Percentiles rank a stretch among this genome's conserved stretches.
Conservation (phyloP, 1,140 invertebrate genomes). For the Temnothorax curvispinosus region DNA sequence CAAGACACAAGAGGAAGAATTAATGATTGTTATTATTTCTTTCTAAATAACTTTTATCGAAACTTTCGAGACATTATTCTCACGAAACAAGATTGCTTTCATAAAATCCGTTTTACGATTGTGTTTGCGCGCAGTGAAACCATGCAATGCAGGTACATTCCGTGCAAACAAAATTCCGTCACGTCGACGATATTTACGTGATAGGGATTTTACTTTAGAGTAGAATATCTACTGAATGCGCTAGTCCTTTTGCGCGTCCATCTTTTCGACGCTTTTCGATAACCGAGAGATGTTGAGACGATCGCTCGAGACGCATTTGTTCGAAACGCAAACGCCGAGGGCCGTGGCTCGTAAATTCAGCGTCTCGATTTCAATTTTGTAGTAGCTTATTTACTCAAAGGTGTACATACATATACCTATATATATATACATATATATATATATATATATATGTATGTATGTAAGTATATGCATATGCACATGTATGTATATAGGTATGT, state of each 20-base stretch:
- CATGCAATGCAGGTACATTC: not conserved
- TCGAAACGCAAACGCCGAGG: constrained; percentile 34
- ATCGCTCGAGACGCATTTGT: constrained; percentile 2
- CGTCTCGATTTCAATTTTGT: constrained; percentile 67
- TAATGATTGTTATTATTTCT: not conserved
- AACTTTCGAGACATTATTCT: not conserved
- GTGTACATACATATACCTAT: not conserved
- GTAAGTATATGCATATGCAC: not conserved
- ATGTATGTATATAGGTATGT: not conserved
- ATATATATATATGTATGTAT: not conserved
- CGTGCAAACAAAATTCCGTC: constrained; percentile 39
- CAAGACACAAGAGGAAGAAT: not conserved
- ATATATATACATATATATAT: not conserved
- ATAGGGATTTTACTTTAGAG: constrained; percentile 12
- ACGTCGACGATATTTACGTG: constrained; percentile 30
- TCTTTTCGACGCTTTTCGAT: not conserved
- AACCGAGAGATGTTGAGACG: not conserved
- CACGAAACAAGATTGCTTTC: not conserved
- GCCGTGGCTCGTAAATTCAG: constrained; percentile 34
- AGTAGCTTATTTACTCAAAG: constrained; percentile 60
- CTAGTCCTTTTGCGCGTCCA: not conserved
- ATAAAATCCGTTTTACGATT: constrained; percentile 35
- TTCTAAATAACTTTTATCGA: not conserved
- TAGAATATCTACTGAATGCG: not conserved
- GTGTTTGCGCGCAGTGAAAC: not conserved